Conservation (phyloP, 2,797 vertebrate species). For the Salarias fasciatus region DNA sequence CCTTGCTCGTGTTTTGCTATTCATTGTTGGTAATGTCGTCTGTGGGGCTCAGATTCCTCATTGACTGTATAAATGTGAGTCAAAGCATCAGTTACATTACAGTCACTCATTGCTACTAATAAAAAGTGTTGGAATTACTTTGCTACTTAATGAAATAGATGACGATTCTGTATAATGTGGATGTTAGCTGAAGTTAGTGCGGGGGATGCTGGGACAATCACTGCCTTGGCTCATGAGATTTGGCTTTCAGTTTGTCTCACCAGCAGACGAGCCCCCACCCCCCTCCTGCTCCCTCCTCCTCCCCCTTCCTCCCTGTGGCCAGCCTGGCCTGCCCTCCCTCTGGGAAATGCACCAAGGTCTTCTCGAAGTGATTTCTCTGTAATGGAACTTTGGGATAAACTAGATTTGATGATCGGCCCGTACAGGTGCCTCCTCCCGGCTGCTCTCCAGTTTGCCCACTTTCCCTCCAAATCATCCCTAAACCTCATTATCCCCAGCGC, state of each 20-base stretch:
- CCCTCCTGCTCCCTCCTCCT: too few species aligned
- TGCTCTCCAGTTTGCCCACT: slow-evolving; percentile 20
- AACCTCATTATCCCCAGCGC: slow-evolving; percentile 63
- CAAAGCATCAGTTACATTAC: too few species aligned
- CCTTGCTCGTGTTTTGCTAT: slow-evolving; percentile 19
- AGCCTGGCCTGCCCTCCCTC: slow-evolving; percentile 3
- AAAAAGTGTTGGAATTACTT: too few species aligned
- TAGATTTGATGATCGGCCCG: slow-evolving; percentile 66
- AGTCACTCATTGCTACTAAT: too few species aligned
- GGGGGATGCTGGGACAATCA: too few species aligned
- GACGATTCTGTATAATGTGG: slow-evolving; percentile 38
- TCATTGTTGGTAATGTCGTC: neutral
- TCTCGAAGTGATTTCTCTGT: slow-evolving; percentile 50
- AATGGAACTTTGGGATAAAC: slow-evolving; percentile 74
- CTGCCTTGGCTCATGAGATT: slow-evolving; percentile 45
- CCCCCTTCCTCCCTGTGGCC: slow-evolving; percentile 13
- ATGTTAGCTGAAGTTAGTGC: slow-evolving; percentile 5
- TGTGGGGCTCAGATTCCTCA: neutral
- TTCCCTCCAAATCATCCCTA: slow-evolving; percentile 21
- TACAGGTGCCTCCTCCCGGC: slow-evolving; percentile 16
- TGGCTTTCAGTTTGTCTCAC: slow-evolving; percentile 48
- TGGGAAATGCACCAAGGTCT: slow-evolving; percentile 61
- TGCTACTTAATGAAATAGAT: too few species aligned
- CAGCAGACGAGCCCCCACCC: slow-evolving; percentile 18
- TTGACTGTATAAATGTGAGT: too few species aligned